Evolutionary conservation across 2,797 vertebrate genomes (phyloP).

Genomic region (Euphonia xanthogaster): DNA sequence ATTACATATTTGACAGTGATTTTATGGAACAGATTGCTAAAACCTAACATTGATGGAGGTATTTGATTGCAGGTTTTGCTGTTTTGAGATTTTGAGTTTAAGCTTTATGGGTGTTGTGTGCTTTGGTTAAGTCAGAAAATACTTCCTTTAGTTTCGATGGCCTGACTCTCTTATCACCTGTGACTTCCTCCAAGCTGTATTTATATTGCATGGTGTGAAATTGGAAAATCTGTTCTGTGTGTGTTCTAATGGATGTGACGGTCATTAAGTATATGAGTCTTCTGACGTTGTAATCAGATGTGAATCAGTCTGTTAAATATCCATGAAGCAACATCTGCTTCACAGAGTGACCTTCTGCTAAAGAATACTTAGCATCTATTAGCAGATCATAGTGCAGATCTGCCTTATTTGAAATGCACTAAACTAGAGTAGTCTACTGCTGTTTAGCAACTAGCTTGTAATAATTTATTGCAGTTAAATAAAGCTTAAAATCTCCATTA

Average conservation of each 20-base stretch:
- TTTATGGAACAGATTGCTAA: background rate
- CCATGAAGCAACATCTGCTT: conserved; percentile 98
- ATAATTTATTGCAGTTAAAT: conserved; percentile 83
- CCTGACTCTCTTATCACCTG: conserved; percentile 61
- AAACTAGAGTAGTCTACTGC: conserved; percentile 73
- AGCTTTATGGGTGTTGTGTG: background rate
- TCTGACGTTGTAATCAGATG: conserved; percentile 95
- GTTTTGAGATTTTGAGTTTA: background rate
- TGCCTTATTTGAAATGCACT: conserved; percentile 77
- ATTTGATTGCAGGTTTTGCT: background rate
- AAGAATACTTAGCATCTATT: conserved; percentile 88
- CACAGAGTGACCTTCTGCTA: conserved; percentile 95
- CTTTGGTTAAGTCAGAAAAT: conserved; percentile 25
- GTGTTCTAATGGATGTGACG: conserved; percentile 95
- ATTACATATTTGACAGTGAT: background rate
- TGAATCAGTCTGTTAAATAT: conserved; percentile 95
- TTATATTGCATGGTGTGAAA: conserved; percentile 80
- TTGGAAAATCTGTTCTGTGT: conserved; percentile 89
- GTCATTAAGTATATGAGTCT: conserved; percentile 97
- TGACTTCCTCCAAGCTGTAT: conserved; percentile 57
- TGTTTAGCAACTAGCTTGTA: conserved; percentile 76
- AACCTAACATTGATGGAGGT: background rate
- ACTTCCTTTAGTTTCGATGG: conserved; percentile 12
- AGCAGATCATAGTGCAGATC: conserved; percentile 76
- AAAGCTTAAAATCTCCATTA: conserved; percentile 79